Base-by-base conservation (phyloP, 2,888 invertebrate genomes). In the Drosophila infuscata region DNA sequence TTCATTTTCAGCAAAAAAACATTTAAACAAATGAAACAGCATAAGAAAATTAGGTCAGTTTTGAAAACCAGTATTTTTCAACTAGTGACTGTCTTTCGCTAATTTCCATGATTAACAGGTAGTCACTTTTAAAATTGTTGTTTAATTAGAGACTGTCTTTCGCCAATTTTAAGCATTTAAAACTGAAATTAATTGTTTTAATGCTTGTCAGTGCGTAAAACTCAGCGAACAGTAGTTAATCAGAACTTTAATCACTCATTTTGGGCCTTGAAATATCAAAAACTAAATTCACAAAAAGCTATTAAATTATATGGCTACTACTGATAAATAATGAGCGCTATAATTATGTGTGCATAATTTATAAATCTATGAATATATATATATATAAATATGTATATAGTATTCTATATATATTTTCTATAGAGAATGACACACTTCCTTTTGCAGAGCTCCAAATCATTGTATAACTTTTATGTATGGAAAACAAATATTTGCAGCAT, bases 351-450 rank as follows among this genome's bases (percentile, higher is more conserved):
- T 20, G 46, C 12, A 46, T 46, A 3, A 46, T 46, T 20, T 46
- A 12, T 46, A 12, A 12, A 43, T 3, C 2, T 38, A 17, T 41
- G 5, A 8, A n/a, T n/a, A 41, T 2, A 41, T 11, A n/a, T 43
- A 7, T 46, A 35, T 3, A 36, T 25, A 20, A n/a, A n/a, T n/a
- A n/a, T n/a, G n/a, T n/a, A n/a, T n/a, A n/a, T n/a, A n/a, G n/a
- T n/a, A n/a, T n/a, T n/a, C n/a, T 43, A 7, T 46, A 35, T 3
- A 36, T 25, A 20, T 35, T 77, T 81, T 69, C 62, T 73, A 70
- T 49, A 69, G 70, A 60, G 43, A 46, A 46, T 63, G 69, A 72
- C 81, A 65, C 78, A 70, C 53, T 76, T 77, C 78, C 76, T 71
- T 59, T 68, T 43, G 49, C 49, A 29, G 75, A 33, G 57, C 46